Evolutionary conservation across 1,140 invertebrate genomes (phyloP).

Genomic region (Tetragonula clypearis): DNA sequence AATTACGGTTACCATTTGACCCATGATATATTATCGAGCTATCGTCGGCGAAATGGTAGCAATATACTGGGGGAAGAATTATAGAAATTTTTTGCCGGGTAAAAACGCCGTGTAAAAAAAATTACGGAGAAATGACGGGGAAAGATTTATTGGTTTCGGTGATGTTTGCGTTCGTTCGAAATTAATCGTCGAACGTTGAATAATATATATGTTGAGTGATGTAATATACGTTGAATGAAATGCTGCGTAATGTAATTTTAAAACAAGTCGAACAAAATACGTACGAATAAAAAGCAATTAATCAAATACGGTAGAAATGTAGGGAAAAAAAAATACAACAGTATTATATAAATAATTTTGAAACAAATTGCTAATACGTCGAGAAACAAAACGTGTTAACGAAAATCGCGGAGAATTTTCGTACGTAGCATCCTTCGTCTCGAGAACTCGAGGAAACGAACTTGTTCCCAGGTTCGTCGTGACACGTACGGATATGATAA

Average conservation of each 20-base stretch:
- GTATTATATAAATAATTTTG: neutral
- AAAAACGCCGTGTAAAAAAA: neutral
- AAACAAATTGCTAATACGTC: neutral
- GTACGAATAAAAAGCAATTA: neutral
- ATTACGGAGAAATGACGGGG: neutral
- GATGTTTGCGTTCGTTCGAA: neutral
- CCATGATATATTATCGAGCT: conserved; percentile 21
- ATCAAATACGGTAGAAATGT: neutral
- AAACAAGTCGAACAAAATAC: no score
- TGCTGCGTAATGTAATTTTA: no score
- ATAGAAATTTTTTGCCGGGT: neutral
- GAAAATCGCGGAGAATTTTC: neutral
- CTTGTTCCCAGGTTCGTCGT: neutral
- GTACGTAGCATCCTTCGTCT: neutral
- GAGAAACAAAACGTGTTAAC: neutral
- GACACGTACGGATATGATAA: neutral
- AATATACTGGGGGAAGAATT: neutral
- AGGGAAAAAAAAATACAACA: neutral
- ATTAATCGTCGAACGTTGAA: no score
- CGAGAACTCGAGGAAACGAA: neutral
- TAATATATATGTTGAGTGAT: no score
- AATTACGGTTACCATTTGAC: conserved; percentile 36
- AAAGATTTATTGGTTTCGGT: neutral
- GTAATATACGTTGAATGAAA: no score
- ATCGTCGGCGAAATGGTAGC: neutral